Conservation (phyloP, 2,113 vertebrate genomes). For the Sclerurus mexicanus region DNA sequence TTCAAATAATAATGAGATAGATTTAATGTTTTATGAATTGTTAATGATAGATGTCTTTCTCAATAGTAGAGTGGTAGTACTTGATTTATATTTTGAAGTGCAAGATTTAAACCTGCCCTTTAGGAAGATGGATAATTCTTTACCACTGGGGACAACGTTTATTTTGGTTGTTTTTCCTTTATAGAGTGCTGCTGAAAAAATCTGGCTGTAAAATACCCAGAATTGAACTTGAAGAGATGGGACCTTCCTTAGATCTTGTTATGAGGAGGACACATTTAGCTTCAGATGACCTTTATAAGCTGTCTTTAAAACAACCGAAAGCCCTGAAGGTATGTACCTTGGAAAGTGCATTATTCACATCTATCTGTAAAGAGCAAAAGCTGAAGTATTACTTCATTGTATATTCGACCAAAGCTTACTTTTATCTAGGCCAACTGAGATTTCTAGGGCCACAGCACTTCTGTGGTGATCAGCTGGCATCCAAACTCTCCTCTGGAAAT, state of each 20-base stretch:
- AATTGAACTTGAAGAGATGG: slow-evolving; percentile 95
- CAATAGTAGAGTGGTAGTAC: background rate
- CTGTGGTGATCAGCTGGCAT: background rate
- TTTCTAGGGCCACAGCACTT: background rate
- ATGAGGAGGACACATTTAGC: slow-evolving; percentile 90
- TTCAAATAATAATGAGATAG: background rate
- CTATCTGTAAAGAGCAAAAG: background rate
- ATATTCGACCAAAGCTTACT: background rate
- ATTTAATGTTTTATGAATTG: background rate
- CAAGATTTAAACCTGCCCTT: background rate
- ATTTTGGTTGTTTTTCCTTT: background rate
- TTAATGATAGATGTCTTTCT: background rate
- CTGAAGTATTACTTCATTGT: background rate
- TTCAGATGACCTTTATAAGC: slow-evolving; percentile 92
- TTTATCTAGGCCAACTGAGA: background rate
- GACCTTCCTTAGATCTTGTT: slow-evolving; percentile 88
- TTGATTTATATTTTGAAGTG: background rate
- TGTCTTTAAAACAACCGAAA: slow-evolving; percentile 86
- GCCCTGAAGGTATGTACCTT: slow-evolving; percentile 82
- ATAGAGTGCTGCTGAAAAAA: slow-evolving; percentile 91
- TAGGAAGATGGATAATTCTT: background rate
- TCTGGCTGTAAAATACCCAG: slow-evolving; percentile 93
- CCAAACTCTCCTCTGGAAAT: background rate
- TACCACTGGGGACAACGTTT: background rate
- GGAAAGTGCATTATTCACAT: background rate